Evolutionary conservation across 2,888 invertebrate genomes (phyloP).

Genomic region (Yponomeuta evonymella): DNA sequence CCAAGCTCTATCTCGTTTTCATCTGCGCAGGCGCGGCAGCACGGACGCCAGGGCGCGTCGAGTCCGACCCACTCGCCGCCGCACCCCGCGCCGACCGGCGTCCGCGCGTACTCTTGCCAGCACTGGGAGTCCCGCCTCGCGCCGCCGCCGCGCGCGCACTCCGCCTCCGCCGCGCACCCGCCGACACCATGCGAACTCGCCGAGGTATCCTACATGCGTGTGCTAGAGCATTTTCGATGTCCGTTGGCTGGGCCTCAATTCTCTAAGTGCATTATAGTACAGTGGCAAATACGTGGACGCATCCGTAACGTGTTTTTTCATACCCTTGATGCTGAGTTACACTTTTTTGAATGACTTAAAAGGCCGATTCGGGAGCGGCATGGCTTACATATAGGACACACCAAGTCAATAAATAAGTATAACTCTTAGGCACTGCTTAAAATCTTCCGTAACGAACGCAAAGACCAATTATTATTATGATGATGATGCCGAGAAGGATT

Average conservation of each 20-base stretch:
- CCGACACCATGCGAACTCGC: slow-evolving; percentile 64
- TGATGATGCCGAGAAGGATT: neutral
- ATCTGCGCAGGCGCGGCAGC: slow-evolving; percentile 64
- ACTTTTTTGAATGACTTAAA: too few relatives aligned
- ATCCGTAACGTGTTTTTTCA: too few relatives aligned
- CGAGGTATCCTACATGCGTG: slow-evolving; percentile 58
- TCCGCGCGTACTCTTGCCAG: slow-evolving; percentile 77
- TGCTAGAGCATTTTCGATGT: neutral
- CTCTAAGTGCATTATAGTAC: neutral
- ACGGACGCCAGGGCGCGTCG: slow-evolving; percentile 73
- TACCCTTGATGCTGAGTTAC: too few relatives aligned
- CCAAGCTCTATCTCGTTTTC: neutral
- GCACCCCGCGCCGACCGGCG: slow-evolving; percentile 74
- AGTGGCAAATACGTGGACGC: too few relatives aligned
- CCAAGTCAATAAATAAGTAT: too few relatives aligned
- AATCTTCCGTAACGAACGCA: too few relatives aligned
- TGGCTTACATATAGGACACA: too few relatives aligned
- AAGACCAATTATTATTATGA: too few relatives aligned
- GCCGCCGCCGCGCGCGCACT: slow-evolving; percentile 66
- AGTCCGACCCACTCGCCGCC: slow-evolving; percentile 70
- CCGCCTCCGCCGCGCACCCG: slow-evolving; percentile 66
- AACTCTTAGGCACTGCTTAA: too few relatives aligned
- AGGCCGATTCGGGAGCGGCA: too few relatives aligned
- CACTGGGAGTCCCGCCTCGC: slow-evolving; percentile 76
- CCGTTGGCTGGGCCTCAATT: neutral